These are phyloP conservation scores for Eueremaeus valkanovi DNA, from an alignment of 2,888 invertebrate species.

Conservation along the genomic window DNA sequence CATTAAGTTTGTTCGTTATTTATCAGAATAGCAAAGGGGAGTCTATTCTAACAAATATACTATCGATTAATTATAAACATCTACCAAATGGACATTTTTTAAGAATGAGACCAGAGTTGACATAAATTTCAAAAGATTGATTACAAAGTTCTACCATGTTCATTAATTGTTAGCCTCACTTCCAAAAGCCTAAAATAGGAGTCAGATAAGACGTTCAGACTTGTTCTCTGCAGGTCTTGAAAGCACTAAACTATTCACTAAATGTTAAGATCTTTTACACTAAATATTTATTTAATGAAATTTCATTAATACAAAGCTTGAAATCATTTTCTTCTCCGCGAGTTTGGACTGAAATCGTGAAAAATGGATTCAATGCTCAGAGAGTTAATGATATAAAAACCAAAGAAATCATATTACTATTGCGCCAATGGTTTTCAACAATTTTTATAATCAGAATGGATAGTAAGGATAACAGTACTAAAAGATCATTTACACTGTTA, in stretches of 20 bases:
- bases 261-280: background rate
- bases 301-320: background rate
- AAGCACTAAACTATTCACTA: conserved; percentile 4
- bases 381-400: conserved; percentile 21
- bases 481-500: conserved; percentile 15
- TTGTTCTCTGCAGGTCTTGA: no score
- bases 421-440: conserved; percentile 27
- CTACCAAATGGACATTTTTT: no score
- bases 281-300: background rate
- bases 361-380: background rate
- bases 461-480: background rate
- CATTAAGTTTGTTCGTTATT: no score
- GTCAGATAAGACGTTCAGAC: no score
- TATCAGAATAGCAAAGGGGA: no score
- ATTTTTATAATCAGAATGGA: conserved; percentile 25
- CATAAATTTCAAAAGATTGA: no score
- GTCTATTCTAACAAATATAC: no score
- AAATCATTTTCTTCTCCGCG: background rate
- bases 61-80: no score
- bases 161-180: background rate
- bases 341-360: conserved; percentile 14
- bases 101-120: no score
- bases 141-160: no score
- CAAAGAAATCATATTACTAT: conserved; percentile 27
- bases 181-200: background rate